A percentile compares a stretch with the other conserved stretches of the same genome.
phyloP scores from a whole-genome alignment of 2,113 vertebrate species.

The Psephotus haematonotus region DNA sequence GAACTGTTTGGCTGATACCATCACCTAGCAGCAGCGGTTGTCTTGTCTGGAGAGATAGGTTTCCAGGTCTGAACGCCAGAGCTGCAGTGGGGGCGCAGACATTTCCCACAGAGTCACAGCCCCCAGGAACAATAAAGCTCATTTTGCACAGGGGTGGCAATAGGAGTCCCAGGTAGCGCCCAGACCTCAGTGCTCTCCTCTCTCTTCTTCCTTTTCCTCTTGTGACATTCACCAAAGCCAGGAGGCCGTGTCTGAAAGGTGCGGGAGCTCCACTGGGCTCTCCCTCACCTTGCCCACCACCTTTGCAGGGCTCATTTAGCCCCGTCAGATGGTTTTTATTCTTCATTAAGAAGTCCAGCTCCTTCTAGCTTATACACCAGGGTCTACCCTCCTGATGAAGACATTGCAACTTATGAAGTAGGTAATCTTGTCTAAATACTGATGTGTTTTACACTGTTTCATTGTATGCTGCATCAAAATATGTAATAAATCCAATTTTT shows the following conservation, averaged over 20 bases:
- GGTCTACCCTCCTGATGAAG: neutral
- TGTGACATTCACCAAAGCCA: neutral
- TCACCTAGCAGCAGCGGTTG: neutral
- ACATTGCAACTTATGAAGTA: neutral
- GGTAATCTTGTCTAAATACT: neutral
- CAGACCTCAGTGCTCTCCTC: neutral
- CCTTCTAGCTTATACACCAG: neutral
- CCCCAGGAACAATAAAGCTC: rapidly evolving
- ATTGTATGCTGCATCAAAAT: neutral
- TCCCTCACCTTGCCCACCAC: neutral
- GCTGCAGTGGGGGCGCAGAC: neutral
- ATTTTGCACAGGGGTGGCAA: neutral
- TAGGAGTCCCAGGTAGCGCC: rapidly evolving
- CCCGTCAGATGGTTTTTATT: neutral
- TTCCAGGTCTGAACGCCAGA: neutral
- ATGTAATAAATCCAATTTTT: neutral
- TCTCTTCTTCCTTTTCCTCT: neutral
- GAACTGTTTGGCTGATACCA: neutral
- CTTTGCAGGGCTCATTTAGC: neutral
- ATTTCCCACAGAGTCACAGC: neutral
- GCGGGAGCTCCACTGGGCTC: neutral
- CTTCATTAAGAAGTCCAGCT: neutral
- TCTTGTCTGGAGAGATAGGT: neutral
- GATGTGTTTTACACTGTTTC: neutral
- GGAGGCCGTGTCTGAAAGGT: neutral